Base-by-base conservation (phyloP, 35 echinoderm and acorn worm genomes). In the Holothuria glaberrima region DNA sequence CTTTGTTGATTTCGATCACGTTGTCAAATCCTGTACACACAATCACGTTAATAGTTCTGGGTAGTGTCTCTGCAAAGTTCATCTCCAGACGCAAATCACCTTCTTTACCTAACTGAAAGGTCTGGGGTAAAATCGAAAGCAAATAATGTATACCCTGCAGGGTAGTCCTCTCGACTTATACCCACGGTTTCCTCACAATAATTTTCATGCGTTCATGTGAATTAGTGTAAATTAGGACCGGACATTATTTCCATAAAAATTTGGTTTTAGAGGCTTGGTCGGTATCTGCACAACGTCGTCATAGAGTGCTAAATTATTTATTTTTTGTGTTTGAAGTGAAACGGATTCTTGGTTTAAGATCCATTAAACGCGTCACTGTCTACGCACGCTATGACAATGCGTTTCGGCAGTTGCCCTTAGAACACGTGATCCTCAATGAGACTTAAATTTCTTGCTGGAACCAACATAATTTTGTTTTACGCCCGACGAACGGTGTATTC, bases 391-490 rank as follows among this genome's bases (percentile, higher is more conserved):
- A 88, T 32, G 0, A 95, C 85, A 19, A 95, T 72, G 4, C 87
- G 76, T 48, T 92, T 88, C 0, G 94, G 90, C 32, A 92, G 68
- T 69, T 95, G 90, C 29, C 90, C 94, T 0, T 89, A 69, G 58
- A 92, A 92, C 46, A 95, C 34, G 54, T 91, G 86, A 64, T 95
- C 86, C 30, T 92, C 59, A 21, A 36, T 89, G 31, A 92, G 62
- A 19, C 90, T 76, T n/a, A 90, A 54, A 30, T 95, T 83, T 30
- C 90, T 87, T 22, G 22, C 44, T 25, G 94, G n/a, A n/a, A n/a
- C n/a, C n/a, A n/a, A n/a, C n/a, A n/a, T n/a, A n/a, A n/a, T n/a
- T n/a, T n/a, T n/a, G n/a, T 78, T 70, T 41, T 92, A 20, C 17
- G 90, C 86, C 24, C 94, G 90, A 28, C 70, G 59, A 30, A 95